Evolutionary conservation across 2,888 invertebrate genomes (phyloP).

Genomic region (Azorinus chamasolen): DNA sequence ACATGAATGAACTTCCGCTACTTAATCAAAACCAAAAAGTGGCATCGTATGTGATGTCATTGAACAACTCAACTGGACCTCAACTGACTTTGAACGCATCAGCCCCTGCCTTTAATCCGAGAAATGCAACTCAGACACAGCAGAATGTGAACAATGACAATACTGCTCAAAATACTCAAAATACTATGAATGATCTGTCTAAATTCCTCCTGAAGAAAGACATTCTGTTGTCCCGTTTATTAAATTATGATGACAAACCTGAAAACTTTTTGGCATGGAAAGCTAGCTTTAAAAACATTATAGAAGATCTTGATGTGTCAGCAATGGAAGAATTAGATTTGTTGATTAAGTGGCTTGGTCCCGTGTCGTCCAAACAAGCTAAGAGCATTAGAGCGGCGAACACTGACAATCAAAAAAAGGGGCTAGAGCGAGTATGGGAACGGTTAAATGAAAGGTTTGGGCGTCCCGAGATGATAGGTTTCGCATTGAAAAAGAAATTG

Average conservation of each 20-base stretch:
- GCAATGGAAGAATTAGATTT: conserved; percentile 32
- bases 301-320: conserved; percentile 21
- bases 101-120: too few relatives aligned
- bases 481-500: conserved; percentile 13
- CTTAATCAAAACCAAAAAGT: too few relatives aligned
- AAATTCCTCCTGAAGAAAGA: conserved; percentile 32
- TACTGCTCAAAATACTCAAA: too few relatives aligned
- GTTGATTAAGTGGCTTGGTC: too few relatives aligned
- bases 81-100: too few relatives aligned
- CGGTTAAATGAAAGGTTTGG: conserved; percentile 44
- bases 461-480: conserved; percentile 24
- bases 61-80: too few relatives aligned
- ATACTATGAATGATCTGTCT: too few relatives aligned
- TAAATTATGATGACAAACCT: conserved; percentile 30
- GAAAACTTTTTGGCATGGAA: conserved; percentile 30
- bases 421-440: conserved; percentile 22
- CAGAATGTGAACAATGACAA: too few relatives aligned
- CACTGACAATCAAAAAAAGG: conserved; percentile 4
- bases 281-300: conserved; percentile 28
- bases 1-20: too few relatives aligned
- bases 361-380: conserved; percentile 22
- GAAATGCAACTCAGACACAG: too few relatives aligned
- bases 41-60: too few relatives aligned
- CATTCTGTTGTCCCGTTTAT: conserved; percentile 29
- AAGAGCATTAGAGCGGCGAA: conserved; percentile 27